Evolutionary conservation across 64 coral and sea anemone species (phyloP), one percentile per base, ranked within the genome.

Genomic region (Montipora capricornis): DNA sequence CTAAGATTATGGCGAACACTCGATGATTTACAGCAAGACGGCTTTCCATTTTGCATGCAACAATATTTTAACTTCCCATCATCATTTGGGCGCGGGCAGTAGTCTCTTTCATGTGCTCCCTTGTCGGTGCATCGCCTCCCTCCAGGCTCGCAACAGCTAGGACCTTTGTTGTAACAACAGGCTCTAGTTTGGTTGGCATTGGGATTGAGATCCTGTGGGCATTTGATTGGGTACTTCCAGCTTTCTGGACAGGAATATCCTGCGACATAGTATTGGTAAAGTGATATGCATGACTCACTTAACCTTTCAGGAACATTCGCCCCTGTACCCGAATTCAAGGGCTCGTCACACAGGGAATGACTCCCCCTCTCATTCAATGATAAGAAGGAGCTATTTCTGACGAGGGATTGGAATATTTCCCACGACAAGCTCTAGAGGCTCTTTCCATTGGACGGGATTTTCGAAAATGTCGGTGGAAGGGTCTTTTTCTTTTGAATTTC

Each of bases 1-100:
- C 66, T 71, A 52, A 68, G 7, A 44, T 86, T 71, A 16, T 10
- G 2, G 64, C 19, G 50, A 20, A 71, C 82, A n/a, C 44, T 64
- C 16, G 62, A 70, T 20, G 82, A 86, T 71, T 6, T 46, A 46
- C 92, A 93, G 15, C 92, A 93, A 20, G 92, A 79, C 44, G 92
- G 83, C 51, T 80, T 24, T n/a, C 47, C 84, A 16, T 81, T 44
- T 1, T 58, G 57, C 46, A 51, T 16, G 79, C 92, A 93, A 26
- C 92, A 93, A 59, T 80, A 58, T 71, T 66, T 93, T 8, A 88
- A 58, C 14, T 88, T 79, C 4, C 13, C 55, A 49, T 59, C 44
- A 57, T 93, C 92, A 0, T 19, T 69, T 53, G 92, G 92, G 48
- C 92, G 83, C 6, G 92, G 92, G 44, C 92, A 93, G 76, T 93